Evolutionary conservation across 2,797 vertebrate genomes (phyloP), one percentile per base, ranked within the genome.

Genomic region (Melanotaenia trifasciata): DNA sequence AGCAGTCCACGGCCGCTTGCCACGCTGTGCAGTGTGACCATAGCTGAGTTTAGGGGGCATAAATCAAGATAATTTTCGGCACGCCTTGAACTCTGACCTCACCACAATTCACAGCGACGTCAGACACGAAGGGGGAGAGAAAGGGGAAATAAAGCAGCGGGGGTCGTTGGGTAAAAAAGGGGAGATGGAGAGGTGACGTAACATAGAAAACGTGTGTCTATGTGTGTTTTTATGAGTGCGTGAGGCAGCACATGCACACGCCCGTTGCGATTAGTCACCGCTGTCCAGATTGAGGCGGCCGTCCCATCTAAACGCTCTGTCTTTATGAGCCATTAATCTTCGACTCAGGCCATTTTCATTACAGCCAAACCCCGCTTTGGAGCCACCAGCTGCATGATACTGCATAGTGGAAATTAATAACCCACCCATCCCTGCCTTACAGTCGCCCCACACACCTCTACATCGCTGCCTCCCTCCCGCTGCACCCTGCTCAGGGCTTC

Each of bases 271-370:
- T 97, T 97, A 97, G 96, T 97, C 96, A 97, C 94, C 32, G 76
- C 33, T 94, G 95, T 96, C 95, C 96, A 96, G 96, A 97, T 96
- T 96, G 96, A 96, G 95, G 95, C 94, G 83, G 95, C 94, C 94
- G 96, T 96, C 96, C 96, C 96, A 96, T 98, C 96, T 98, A 97
- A 98, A 98, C 96, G 96, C 96, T 96, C 94, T 93, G 94, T 97
- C 96, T 98, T 98, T 97, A 98, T 96, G 96, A 97, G 96, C 95
- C 97, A 99, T 98, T 98, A 96, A 97, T 99, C 98, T 98, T 99
- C 95, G 86, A 95, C 96, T 96, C 92, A 91, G 95, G 96, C 96
- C 96, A 96, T 98, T 99, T 98, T 99, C 96, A 99, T 98, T 98
- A 98, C 96, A 95, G 94, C 95, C 95, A 95, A 97, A 96, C 95